Conservation (phyloP, 2,113 vertebrate species). For the Eidolon helvum region DNA sequence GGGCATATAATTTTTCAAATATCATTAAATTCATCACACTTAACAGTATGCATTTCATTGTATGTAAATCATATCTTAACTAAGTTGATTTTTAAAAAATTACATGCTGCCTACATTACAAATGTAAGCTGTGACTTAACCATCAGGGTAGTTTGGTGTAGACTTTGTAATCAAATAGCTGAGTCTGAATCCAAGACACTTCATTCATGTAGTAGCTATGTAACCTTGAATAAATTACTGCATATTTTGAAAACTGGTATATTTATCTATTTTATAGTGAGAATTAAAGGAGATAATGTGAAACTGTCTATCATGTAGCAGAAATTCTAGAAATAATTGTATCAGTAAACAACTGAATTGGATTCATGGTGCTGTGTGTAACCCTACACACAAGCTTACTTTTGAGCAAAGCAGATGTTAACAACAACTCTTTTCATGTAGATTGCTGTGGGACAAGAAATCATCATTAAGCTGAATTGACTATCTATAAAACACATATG, state of each 20-base stretch:
- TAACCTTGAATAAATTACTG: neutral
- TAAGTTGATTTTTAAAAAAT: neutral
- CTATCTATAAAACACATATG: neutral
- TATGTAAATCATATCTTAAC: neutral
- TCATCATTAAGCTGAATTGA: neutral
- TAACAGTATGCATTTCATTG: neutral
- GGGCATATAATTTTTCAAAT: neutral
- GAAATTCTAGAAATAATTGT: slow-evolving; percentile 9
- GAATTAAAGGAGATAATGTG: neutral
- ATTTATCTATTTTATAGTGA: neutral
- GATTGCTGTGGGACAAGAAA: neutral
- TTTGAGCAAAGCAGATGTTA: neutral
- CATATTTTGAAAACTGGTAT: neutral
- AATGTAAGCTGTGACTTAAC: neutral
- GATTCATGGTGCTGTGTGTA: neutral
- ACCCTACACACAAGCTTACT: neutral
- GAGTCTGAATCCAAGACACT: neutral
- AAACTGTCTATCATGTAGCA: neutral
- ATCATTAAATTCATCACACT: neutral
- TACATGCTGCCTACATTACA: neutral
- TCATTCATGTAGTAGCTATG: neutral
- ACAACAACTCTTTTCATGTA: neutral
- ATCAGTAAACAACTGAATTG: neutral
- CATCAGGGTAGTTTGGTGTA: neutral
- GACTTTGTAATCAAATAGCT: neutral